Evolutionary conservation across 2,888 invertebrate species (phyloP).

Genomic region (Cephus nigrinus): DNA sequence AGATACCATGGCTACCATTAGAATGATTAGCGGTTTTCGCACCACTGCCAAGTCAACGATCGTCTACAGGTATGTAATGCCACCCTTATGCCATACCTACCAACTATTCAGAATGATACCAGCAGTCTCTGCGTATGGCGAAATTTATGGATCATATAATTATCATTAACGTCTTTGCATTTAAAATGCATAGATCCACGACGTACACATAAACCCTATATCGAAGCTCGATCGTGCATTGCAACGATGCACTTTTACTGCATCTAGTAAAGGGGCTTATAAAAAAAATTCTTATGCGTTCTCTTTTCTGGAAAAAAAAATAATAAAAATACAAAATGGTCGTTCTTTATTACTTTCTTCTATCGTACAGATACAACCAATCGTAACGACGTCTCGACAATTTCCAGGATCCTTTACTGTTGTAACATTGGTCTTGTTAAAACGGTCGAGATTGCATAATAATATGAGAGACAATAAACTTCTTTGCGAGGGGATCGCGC

Average conservation of each 20-base stretch:
- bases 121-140: not conserved
- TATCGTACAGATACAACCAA: not conserved
- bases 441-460: not conserved
- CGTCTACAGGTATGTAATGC: not conserved
- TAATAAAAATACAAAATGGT: not conserved
- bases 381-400: not conserved
- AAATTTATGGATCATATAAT: not conserved
- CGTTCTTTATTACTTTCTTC: not conserved
- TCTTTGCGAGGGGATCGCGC: not conserved
- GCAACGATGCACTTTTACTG: not conserved
- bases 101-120: not conserved
- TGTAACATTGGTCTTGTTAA: not conserved
- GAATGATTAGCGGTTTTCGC: slow-evolving; percentile 41
- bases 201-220: not conserved
- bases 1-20: slow-evolving; percentile 36
- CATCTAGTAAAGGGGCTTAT: not conserved
- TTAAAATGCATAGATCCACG: not conserved
- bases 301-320: not conserved
- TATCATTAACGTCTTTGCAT: not conserved
- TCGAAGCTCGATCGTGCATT: not conserved
- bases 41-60: slow-evolving; percentile 1
- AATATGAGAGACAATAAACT: not conserved
- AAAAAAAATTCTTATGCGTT: not conserved
- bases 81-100: not conserved
- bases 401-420: not conserved